Evolutionary conservation across 2,797 vertebrate species (phyloP).

Genomic region (Synanceia verrucosa): DNA sequence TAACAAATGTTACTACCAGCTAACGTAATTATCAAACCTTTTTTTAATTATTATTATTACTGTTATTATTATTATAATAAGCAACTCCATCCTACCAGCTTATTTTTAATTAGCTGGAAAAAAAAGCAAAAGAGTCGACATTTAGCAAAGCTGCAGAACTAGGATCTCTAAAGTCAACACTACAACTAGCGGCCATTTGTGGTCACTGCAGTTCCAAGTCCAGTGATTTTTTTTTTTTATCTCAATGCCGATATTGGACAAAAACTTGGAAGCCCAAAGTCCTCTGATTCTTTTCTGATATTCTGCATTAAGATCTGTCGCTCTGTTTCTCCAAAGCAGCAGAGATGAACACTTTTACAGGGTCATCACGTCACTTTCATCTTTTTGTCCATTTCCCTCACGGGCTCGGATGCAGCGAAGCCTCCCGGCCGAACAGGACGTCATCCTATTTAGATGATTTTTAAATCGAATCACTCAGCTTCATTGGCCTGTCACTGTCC

Average conservation of each 20-base stretch:
- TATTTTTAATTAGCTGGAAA: slow-evolving; percentile 43
- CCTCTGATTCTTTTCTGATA: slow-evolving; percentile 28
- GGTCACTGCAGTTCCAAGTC: slow-evolving; percentile 68
- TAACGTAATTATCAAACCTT: slow-evolving; percentile 42
- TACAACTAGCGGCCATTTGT: slow-evolving; percentile 61
- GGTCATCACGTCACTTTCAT: slow-evolving; percentile 18
- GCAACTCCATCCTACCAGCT: slow-evolving; percentile 27
- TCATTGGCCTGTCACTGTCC: slow-evolving; percentile 80
- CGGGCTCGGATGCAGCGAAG: neutral
- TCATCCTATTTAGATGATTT: slow-evolving; percentile 24
- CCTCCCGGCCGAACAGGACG: slow-evolving; percentile 14
- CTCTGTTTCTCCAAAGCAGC: slow-evolving; percentile 40
- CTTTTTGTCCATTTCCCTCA: slow-evolving; percentile 22
- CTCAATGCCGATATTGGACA: slow-evolving; percentile 54
- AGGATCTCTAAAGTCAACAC: slow-evolving; percentile 59
- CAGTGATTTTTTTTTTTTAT: slow-evolving; percentile 70
- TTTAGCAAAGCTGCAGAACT: slow-evolving; percentile 66
- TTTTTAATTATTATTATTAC: too few species aligned
- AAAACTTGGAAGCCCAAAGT: slow-evolving; percentile 69
- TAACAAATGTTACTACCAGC: slow-evolving; percentile 64
- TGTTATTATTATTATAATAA: too few species aligned
- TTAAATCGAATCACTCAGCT: slow-evolving; percentile 31
- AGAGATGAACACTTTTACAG: slow-evolving; percentile 21
- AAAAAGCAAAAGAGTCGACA: slow-evolving; percentile 53
- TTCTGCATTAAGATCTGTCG: slow-evolving; percentile 61